These are phyloP conservation scores for Dendrolimus houi DNA, from an alignment of 2,888 invertebrate genomes.

Conservation along the genomic window DNA sequence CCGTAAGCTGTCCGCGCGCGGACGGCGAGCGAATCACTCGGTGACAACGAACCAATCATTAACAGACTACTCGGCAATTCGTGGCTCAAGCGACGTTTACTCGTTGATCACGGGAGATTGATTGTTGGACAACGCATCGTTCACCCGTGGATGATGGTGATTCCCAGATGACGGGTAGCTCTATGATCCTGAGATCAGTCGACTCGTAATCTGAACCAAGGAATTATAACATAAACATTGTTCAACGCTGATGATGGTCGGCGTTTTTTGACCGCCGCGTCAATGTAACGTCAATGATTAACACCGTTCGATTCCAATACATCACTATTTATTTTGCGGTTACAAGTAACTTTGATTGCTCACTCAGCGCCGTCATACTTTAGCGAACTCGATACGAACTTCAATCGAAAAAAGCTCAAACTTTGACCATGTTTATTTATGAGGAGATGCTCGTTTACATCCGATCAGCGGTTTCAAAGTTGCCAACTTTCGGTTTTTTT, in stretches of 20 bases:
- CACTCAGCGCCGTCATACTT: not conserved
- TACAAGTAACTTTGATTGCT: not conserved
- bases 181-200: no score
- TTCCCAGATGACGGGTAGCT: no score
- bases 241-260: not conserved
- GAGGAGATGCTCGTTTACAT: constrained; percentile 43
- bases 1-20: no score
- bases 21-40: no score
- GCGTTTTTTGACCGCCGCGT: not conserved
- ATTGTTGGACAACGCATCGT: no score
- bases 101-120: no score
- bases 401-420: constrained; percentile 12
- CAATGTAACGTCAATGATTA: not conserved
- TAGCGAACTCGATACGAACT: not conserved
- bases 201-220: no score
- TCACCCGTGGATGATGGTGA: no score
- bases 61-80: no score
- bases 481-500: constrained; percentile 17
- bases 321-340: not conserved
- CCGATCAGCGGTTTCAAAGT: constrained; percentile 38
- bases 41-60: no score
- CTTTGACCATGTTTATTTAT: constrained; percentile 52
- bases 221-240: no score
- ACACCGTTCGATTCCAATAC: not conserved
- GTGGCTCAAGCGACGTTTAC: no score